phyloP scores from a whole-genome alignment of 2,888 invertebrate genomes.

The Timema cristinae region DNA sequence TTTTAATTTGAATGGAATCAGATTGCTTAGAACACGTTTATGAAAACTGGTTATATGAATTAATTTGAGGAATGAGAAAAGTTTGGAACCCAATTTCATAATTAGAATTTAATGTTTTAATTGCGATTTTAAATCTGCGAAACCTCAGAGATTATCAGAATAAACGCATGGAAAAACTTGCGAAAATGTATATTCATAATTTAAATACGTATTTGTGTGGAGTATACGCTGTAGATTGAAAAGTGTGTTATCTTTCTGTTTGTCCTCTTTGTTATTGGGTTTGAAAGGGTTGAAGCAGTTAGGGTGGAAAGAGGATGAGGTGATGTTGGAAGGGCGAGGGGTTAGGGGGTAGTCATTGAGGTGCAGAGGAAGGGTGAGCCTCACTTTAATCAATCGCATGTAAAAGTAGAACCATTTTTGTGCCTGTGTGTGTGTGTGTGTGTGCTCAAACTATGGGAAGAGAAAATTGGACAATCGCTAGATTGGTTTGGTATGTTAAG shows the following conservation, averaged over 20 bases:
- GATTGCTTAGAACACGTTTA: too few relatives aligned
- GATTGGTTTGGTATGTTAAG: not conserved
- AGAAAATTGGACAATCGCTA: not conserved
- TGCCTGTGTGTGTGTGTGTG: not conserved
- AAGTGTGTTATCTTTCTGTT: constrained; percentile 15
- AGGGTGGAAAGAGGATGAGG: constrained; percentile 22
- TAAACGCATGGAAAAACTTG: too few relatives aligned
- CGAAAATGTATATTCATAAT: too few relatives aligned
- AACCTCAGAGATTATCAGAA: too few relatives aligned
- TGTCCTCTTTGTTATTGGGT: constrained; percentile 27
- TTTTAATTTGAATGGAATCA: too few relatives aligned
- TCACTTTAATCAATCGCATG: constrained; percentile 26
- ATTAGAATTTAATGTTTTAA: too few relatives aligned
- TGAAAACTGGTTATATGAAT: too few relatives aligned
- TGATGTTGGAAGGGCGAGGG: constrained; percentile 10
- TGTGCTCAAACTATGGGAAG: not conserved
- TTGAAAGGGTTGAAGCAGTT: constrained; percentile 21
- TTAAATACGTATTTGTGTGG: too few relatives aligned
- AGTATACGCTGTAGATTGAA: not conserved
- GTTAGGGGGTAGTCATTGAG: not conserved
- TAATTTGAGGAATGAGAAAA: too few relatives aligned
- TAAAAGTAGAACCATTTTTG: constrained; percentile 12
- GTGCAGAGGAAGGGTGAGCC: constrained; percentile 3
- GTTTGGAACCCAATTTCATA: too few relatives aligned
- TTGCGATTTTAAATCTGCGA: too few relatives aligned